Evolutionary conservation across 2,113 vertebrate species (phyloP).

Genomic region (Siphamia tubifer): DNA sequence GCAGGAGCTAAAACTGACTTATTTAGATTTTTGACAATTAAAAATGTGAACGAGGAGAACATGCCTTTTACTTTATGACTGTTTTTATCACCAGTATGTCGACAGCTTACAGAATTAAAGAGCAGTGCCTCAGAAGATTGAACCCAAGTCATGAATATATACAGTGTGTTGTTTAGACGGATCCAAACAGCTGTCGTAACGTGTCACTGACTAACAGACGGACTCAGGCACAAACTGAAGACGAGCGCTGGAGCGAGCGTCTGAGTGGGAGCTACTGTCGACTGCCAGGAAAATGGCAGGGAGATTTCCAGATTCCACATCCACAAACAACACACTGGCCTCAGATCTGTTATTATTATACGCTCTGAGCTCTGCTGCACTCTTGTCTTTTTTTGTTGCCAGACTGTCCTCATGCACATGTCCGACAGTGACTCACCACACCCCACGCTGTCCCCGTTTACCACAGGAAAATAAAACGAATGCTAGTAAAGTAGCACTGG

Average conservation of each 20-base stretch:
- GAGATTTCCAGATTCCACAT: slow-evolving; percentile 75
- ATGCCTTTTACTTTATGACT: background rate
- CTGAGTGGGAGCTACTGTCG: slow-evolving; percentile 15
- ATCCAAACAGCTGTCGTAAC: slow-evolving; percentile 9
- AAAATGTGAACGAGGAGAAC: background rate
- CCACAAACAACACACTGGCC: slow-evolving; percentile 66
- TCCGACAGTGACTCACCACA: slow-evolving; percentile 17
- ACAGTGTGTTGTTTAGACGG: background rate
- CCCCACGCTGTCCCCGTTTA: background rate
- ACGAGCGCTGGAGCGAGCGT: slow-evolving; percentile 26
- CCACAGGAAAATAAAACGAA: slow-evolving; percentile 4
- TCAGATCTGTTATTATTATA: slow-evolving; percentile 63
- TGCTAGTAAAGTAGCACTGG: background rate
- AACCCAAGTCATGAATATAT: background rate
- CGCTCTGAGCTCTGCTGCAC: slow-evolving; percentile 19
- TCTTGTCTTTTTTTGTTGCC: background rate
- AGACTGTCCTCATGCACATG: background rate
- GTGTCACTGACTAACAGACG: background rate
- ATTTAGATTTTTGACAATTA: background rate
- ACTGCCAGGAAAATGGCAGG: slow-evolving; percentile 70
- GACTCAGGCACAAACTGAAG: slow-evolving; percentile 25
- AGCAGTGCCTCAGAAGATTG: slow-evolving; percentile 1
- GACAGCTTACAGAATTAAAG: background rate
- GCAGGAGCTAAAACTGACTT: background rate
- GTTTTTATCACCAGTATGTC: background rate